Conservation (phyloP, 2,113 vertebrate genomes). For the Varanus salvator region DNA sequence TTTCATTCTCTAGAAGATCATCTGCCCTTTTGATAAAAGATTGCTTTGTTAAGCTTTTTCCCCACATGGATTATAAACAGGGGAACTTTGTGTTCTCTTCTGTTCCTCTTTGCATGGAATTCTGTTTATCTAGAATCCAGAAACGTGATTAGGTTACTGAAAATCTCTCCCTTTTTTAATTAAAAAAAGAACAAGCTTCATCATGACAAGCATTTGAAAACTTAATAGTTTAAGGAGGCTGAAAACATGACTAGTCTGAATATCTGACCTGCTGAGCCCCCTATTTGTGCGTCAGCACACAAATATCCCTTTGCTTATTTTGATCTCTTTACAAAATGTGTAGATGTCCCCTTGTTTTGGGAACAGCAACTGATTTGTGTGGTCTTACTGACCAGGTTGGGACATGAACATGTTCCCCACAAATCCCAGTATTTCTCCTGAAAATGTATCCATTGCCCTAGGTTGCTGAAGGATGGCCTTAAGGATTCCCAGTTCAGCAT, state of each 20-base stretch:
- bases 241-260: not conserved
- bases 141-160: not conserved
- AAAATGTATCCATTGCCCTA: conserved; percentile 55
- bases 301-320: not conserved
- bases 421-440: fast-evolving
- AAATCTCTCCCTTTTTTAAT: not conserved
- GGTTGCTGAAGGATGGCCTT: conserved; percentile 93
- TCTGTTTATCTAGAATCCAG: not conserved
- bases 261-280: not conserved
- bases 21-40: not conserved
- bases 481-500: conserved; percentile 98
- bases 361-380: not conserved
- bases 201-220: not conserved
- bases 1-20: not conserved
- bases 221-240: not conserved
- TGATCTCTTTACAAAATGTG: not conserved
- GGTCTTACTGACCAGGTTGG: not conserved
- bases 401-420: not conserved
- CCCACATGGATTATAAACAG: not conserved
- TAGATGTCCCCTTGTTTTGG: not conserved
- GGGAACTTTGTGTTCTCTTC: not conserved
- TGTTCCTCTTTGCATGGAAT: not conserved
- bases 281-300: not conserved
- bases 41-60: not conserved
- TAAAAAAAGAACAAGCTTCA: not conserved